Evolutionary conservation across 2,888 invertebrate species (phyloP).

Genomic region (Orthonychiurus folsomi): DNA sequence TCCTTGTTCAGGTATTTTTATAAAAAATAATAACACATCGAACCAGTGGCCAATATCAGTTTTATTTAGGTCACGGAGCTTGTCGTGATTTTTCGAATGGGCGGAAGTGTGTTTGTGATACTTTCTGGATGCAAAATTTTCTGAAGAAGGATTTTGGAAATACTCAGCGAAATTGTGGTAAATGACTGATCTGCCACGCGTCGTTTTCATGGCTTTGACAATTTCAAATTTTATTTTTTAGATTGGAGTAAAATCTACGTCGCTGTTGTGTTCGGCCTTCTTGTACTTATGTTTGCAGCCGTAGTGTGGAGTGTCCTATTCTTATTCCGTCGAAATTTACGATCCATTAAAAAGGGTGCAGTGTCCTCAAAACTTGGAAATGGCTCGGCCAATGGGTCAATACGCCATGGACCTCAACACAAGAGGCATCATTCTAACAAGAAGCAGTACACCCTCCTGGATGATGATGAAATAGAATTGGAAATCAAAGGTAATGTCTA

Average conservation of each 20-base stretch:
- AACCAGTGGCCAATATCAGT: neutral
- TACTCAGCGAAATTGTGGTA: slow-evolving; percentile 74
- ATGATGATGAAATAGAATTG: slow-evolving; percentile 43
- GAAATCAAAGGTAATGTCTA: slow-evolving; percentile 56
- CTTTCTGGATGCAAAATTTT: slow-evolving; percentile 92
- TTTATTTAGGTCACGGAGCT: slow-evolving; percentile 59
- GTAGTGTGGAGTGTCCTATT: slow-evolving; percentile 58
- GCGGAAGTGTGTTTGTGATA: slow-evolving; percentile 77
- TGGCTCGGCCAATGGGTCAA: slow-evolving; percentile 18
- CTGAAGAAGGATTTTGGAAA: slow-evolving; percentile 56
- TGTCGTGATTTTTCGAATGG: slow-evolving; percentile 68
- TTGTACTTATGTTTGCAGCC: slow-evolving; percentile 55
- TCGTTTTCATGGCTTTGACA: slow-evolving; percentile 2
- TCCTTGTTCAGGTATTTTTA: slow-evolving; percentile 66
- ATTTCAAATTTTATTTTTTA: slow-evolving; percentile 43
- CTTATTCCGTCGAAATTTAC: slow-evolving; percentile 48
- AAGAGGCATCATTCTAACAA: slow-evolving; percentile 30
- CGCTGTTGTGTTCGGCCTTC: slow-evolving; percentile 58
- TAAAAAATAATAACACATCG: neutral
- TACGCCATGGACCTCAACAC: slow-evolving; percentile 11
- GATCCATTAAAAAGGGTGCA: slow-evolving; percentile 5
- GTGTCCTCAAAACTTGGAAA: slow-evolving; percentile 18
- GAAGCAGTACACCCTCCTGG: slow-evolving; percentile 61
- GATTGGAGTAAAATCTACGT: slow-evolving; percentile 93
- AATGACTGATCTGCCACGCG: slow-evolving; percentile 21